These are phyloP conservation scores for Xyliphius kryptos DNA, from an alignment of 2,113 vertebrate genomes.

Conservation along the genomic window DNA sequence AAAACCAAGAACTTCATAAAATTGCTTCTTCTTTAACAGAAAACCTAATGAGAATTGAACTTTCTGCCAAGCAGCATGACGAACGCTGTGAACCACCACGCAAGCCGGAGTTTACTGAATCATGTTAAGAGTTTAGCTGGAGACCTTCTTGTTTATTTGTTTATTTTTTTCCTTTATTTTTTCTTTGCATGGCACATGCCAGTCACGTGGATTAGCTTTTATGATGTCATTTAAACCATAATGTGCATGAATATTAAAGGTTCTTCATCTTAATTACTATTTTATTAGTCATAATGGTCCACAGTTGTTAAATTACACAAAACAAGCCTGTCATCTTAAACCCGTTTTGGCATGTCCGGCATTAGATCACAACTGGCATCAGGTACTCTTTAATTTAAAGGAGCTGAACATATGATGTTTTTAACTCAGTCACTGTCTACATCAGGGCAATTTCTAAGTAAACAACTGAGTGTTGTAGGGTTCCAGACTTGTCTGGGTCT, in stretches of 20 bases:
- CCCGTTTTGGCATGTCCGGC: conserved; percentile 37
- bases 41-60: neutral
- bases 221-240: conserved; percentile 20
- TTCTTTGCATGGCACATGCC: neutral
- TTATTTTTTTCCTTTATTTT: too few species aligned
- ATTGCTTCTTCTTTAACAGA: too few species aligned
- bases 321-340: conserved; percentile 30
- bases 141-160: neutral
- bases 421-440: conserved; percentile 22
- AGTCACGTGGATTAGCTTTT: conserved; percentile 25
- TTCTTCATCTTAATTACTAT: conserved; percentile 22
- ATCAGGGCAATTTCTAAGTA: neutral
- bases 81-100: neutral
- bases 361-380: conserved; percentile 42
- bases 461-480: too few species aligned
- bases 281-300: conserved; percentile 24
- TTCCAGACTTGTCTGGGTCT: too few species aligned
- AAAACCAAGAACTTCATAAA: too few species aligned
- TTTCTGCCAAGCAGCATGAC: neutral
- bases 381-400: conserved; percentile 49
- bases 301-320: conserved; percentile 38
- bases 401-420: conserved; percentile 44
- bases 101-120: neutral
- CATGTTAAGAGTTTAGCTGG: neutral
- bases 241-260: conserved; percentile 23